A percentile compares a stretch with the other conserved stretches of the same genome.
Conservation (phyloP, 2,888 invertebrate species). For the Brachyptera risi region DNA sequence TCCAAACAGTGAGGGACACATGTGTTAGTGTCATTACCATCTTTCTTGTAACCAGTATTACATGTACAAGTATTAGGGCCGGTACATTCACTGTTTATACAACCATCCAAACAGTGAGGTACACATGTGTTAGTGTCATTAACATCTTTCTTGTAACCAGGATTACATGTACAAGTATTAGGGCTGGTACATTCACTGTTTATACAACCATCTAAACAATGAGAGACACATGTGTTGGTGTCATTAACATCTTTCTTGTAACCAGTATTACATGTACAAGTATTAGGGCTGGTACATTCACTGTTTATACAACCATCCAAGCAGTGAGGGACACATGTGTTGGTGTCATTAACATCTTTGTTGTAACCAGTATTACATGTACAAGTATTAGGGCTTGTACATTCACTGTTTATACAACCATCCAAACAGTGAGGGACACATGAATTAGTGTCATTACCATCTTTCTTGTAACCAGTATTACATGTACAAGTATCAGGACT, state of each 20-base stretch:
- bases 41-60: constrained; percentile 4
- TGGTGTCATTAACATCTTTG: not conserved
- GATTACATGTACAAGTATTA: constrained; percentile 47
- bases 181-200: constrained; percentile 44
- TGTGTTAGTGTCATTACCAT: too few relatives aligned
- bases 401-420: constrained; percentile 14
- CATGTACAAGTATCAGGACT: constrained; percentile 49
- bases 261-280: constrained; percentile 17
- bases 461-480: constrained; percentile 41
- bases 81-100: constrained; percentile 17
- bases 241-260: constrained; percentile 7
- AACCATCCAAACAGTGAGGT: constrained; percentile 20
- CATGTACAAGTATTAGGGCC: constrained; percentile 22
- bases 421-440: constrained; percentile 22
- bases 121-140: constrained; percentile 1
- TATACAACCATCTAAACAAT: constrained; percentile 39
- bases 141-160: constrained; percentile 39
- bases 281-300: constrained; percentile 14
- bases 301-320: constrained; percentile 8
- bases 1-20: constrained; percentile 32
- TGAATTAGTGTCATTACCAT: not conserved
- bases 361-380: constrained; percentile 22
- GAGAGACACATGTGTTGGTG: constrained; percentile 46
- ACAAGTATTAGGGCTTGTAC: constrained; percentile 15
- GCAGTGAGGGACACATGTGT: constrained; percentile 20